phyloP scores from a whole-genome alignment of 2,888 invertebrate genomes.

The Tillus elongatus region DNA sequence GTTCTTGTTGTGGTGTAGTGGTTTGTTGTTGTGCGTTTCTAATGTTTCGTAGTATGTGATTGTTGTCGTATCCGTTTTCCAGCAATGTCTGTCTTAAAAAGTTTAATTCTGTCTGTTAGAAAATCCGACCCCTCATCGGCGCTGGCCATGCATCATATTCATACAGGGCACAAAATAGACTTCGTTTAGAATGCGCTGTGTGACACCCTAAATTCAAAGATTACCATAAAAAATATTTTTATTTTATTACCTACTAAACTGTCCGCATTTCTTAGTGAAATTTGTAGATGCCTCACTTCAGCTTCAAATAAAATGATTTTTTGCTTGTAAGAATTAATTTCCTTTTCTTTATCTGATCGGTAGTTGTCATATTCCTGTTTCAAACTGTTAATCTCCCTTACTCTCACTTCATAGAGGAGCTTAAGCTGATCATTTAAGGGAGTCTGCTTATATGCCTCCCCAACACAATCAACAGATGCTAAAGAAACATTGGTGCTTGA shows the following conservation, averaged over 20 bases:
- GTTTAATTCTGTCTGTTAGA: constrained; percentile 10
- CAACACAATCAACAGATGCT: constrained; percentile 24
- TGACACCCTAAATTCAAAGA: too few relatives aligned
- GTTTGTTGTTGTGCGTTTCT: too few relatives aligned
- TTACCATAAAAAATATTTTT: too few relatives aligned
- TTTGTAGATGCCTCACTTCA: constrained; percentile 28
- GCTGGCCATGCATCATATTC: constrained; percentile 11
- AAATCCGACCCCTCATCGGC: too few relatives aligned
- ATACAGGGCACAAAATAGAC: too few relatives aligned
- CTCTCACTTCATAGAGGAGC: constrained; percentile 39
- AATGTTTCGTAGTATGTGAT: too few relatives aligned
- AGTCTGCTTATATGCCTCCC: constrained; percentile 25
- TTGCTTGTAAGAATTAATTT: constrained; percentile 26
- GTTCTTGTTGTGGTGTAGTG: too few relatives aligned
- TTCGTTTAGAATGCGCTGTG: too few relatives aligned
- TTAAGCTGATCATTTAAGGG: constrained; percentile 37
- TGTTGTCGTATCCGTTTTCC: too few relatives aligned
- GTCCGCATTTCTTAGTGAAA: constrained; percentile 27
- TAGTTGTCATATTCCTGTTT: constrained; percentile 26
- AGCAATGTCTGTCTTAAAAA: too few relatives aligned
- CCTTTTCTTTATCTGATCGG: constrained; percentile 22
- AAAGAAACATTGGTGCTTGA: constrained; percentile 29
- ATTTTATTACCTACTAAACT: constrained; percentile 29
- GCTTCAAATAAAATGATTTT: constrained; percentile 27
- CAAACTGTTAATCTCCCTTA: constrained; percentile 32